Evolutionary conservation across 1,140 invertebrate species (phyloP), one percentile per base, ranked within the genome.

Genomic region (Euura saliciscinereae): DNA sequence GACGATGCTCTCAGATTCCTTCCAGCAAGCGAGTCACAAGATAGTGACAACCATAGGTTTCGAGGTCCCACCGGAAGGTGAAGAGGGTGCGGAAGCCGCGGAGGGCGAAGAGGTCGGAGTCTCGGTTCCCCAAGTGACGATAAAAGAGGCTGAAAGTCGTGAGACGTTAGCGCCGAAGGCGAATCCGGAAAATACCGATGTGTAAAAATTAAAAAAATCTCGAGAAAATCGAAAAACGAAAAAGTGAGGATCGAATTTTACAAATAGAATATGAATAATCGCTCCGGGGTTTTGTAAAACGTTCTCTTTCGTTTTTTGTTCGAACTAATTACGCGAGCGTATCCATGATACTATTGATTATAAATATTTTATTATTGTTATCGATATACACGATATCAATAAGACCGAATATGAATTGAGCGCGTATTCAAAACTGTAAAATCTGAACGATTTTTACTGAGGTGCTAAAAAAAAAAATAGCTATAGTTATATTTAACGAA

Each of bases 21-120:
- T 97, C 79, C 91, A 92, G 79, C 91, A 94, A 76, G 95, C 96
- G 1, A 96, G 94, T 79, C 91, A 93, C 44, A 96, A 96, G 81
- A 91, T 97, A 45, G 94, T 94, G 3, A 93, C 93, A n/a, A 94
- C 94, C 28, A 95, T 97, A 70, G 95, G 95, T 45, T 87, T 96
- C 42, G 91, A 91, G 73, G 89, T 95, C 3, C 89, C 91, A 4
- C 91, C 93, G 74, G 91, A 93, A 74, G 92, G 92, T 78, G 89
- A 90, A 70, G 83, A 82, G 2, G 68, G 84, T 5, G 81, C 83
- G 74, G 75, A 83, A 43, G 74, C 75, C 7, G 59, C 72, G 2
- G 46, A 51, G 46, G 82, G 82, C 2, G 80, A 80, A 0, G 71
- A 82, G 4, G 77, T 86, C 1, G 85, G 86, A 71, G 44, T 85